Evolutionary conservation across 2,888 invertebrate genomes (phyloP), one percentile per base, ranked within the genome.

Genomic region (Brachyopa scutellaris): DNA sequence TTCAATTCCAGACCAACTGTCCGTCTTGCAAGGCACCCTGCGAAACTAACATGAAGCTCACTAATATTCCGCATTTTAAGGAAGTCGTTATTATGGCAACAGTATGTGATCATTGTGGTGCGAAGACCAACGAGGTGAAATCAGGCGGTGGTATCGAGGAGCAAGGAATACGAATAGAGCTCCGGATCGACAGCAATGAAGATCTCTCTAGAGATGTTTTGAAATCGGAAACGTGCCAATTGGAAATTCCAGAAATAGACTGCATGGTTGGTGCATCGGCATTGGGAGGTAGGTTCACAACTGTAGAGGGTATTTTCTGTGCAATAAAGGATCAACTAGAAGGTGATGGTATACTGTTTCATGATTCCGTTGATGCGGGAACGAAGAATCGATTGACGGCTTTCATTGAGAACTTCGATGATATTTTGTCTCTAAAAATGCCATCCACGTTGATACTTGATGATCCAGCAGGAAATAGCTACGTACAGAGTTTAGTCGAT

Each of bases 81-180:
- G 97, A 99, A 89, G 97, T 98, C 0, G 95, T 99, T 0, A 97
- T 99, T 76, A 99, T 99, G 99, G 97, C 99, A 0, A 98, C 98
- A 0, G 92, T 91, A 0, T 99, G 99, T 89, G 98, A 98, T 11
- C 88, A 89, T 0, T 99, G 99, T 90, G 99, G 99, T 0, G 93
- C 94, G 87, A 93, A 95, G 85, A 97, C 98, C 1, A 99, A 97
- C 88, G 99, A 99, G 92, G 98, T 99, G 0, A 99, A 99, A 90
- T 95, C 97, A 0, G 97, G 97, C 0, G 93, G 95, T 13, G 98
- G 98, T 0, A 94, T 99, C 31, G 97, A 97, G 88, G 92, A 94
- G 0, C 92, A 93, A 85, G 99, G 98, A 0, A 92, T 95, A 0
- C 93, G 92, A 82, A 95, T 98, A 78, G 95, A 94, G 87, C 93